Percentiles rank a stretch among this genome's conserved stretches.
Evolutionary conservation across 1,140 invertebrate genomes (phyloP).

Genomic region (Gryllus bimaculatus): DNA sequence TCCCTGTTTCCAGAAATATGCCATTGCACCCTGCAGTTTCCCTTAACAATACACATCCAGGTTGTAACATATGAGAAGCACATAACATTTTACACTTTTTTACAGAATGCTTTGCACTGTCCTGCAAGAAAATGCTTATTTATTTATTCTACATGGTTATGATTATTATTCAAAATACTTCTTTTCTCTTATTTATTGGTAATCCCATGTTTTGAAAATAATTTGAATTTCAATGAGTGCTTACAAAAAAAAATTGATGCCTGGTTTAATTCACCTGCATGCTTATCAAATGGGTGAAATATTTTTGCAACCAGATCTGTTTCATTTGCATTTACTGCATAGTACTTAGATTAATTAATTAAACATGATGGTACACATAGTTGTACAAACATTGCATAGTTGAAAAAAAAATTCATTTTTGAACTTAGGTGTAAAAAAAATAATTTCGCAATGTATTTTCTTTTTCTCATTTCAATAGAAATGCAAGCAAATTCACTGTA

Average conservation of each 20-base stretch:
- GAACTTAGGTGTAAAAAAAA: too few relatives aligned
- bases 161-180: conserved; percentile 14
- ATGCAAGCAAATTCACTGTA: too few relatives aligned
- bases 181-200: conserved; percentile 12
- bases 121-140: conserved; percentile 19
- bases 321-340: conserved; percentile 9
- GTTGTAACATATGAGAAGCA: background rate
- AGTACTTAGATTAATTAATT: conserved; percentile 8
- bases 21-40: background rate
- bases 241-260: conserved; percentile 5
- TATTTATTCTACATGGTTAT: conserved; percentile 14
- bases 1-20: background rate
- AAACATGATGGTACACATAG: background rate
- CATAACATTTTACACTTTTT: conserved; percentile 8
- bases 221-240: conserved; percentile 9
- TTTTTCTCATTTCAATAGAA: too few relatives aligned
- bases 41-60: background rate
- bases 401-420: too few relatives aligned
- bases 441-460: too few relatives aligned
- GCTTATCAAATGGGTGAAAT: conserved; percentile 9
- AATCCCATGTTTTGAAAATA: background rate
- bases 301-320: conserved; percentile 8
- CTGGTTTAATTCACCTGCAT: conserved; percentile 10
- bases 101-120: conserved; percentile 22
- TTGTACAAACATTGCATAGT: background rate